Conservation (phyloP, 2,888 invertebrate genomes). For the Tachina lurida region DNA sequence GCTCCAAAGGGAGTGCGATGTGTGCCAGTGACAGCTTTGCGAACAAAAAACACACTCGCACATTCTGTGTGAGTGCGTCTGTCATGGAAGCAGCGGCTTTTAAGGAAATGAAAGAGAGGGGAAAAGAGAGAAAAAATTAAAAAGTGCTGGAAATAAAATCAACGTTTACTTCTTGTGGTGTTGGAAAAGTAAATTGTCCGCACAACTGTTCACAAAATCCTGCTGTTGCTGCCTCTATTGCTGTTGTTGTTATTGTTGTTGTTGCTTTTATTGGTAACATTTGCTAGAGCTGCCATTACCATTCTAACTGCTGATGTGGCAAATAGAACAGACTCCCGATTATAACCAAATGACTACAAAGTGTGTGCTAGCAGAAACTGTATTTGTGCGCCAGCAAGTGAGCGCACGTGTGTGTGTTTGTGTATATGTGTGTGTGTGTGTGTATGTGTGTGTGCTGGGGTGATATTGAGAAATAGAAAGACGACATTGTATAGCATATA, state of each 20-base stretch:
- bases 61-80: slow-evolving; percentile 5
- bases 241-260: slow-evolving; percentile 50
- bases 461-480: background rate
- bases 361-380: slow-evolving; percentile 21
- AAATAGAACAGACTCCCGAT: slow-evolving; percentile 73
- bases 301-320: slow-evolving; percentile 74
- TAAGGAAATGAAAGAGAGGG: no score
- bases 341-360: slow-evolving; percentile 70
- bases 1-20: slow-evolving; percentile 57
- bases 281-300: slow-evolving; percentile 70
- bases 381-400: background rate
- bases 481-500: background rate
- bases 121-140: slow-evolving; percentile 36
- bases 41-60: slow-evolving; percentile 34
- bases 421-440: background rate
- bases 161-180: slow-evolving; percentile 67
- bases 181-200: slow-evolving; percentile 78
- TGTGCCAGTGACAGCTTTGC: slow-evolving; percentile 73
- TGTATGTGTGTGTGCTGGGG: slow-evolving; percentile 17
- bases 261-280: slow-evolving; percentile 65
- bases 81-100: background rate
- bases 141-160: slow-evolving; percentile 74
- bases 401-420: background rate
- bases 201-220: slow-evolving; percentile 74
- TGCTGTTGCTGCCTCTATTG: slow-evolving; percentile 70